phyloP scores from a whole-genome alignment of 2,888 invertebrate species.

The Dione juno region DNA sequence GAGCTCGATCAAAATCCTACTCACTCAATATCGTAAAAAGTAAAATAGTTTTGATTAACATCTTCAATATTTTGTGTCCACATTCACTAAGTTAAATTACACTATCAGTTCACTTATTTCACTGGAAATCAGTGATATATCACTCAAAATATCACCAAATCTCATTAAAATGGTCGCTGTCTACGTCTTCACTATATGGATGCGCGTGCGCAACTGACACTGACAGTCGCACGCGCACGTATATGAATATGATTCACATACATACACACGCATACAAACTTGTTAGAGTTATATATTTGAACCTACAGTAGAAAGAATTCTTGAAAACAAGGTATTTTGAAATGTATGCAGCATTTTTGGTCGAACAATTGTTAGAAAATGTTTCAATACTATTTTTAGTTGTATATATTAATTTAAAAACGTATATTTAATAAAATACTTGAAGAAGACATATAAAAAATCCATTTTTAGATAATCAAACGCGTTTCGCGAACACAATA shows the following conservation, averaged over 20 bases:
- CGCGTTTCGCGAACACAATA: neutral
- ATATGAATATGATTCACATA: neutral
- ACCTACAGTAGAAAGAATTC: neutral
- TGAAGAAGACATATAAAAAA: too few relatives aligned
- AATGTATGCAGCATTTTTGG: neutral
- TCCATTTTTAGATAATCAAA: too few relatives aligned
- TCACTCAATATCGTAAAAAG: neutral
- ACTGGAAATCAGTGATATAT: neutral
- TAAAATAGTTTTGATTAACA: neutral
- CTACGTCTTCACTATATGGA: neutral
- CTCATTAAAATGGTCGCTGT: neutral
- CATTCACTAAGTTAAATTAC: neutral
- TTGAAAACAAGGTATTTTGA: neutral
- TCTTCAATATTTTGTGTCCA: neutral
- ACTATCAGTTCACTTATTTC: neutral
- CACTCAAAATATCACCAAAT: neutral
- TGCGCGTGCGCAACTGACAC: slow-evolving; percentile 4
- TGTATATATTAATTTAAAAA: too few relatives aligned
- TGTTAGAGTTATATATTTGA: neutral
- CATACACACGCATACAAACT: neutral
- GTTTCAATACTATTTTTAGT: too few relatives aligned
- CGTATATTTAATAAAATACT: too few relatives aligned
- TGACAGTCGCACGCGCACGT: neutral
- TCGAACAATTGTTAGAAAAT: too few relatives aligned
- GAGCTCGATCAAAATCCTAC: neutral